These are phyloP conservation scores for Crepidodera aurea DNA, from an alignment of 2,888 invertebrate genomes.

Conservation along the genomic window DNA sequence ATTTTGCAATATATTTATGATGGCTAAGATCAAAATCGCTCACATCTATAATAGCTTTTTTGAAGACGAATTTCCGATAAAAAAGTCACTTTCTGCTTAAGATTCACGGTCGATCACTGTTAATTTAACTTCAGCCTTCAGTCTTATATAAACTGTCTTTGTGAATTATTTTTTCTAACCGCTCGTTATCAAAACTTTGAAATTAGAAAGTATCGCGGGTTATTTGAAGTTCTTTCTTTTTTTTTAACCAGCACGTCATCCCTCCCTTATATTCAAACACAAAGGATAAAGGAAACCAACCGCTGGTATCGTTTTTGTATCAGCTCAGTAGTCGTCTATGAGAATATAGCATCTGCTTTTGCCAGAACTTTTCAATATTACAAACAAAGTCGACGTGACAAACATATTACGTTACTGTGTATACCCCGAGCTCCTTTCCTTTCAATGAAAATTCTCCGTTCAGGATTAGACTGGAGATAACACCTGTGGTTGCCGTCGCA, in stretches of 20 bases:
- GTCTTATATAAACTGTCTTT: no score
- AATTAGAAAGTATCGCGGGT: neutral
- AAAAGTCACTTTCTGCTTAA: no score
- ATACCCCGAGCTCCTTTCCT: neutral
- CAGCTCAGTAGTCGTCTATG: slow-evolving; percentile 24
- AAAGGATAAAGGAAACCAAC: slow-evolving; percentile 21
- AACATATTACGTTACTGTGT: slow-evolving; percentile 28
- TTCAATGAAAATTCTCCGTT: slow-evolving; percentile 6
- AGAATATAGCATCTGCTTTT: slow-evolving; percentile 24
- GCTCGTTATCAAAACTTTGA: neutral
- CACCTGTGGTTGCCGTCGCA: neutral
- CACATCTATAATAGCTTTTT: no score
- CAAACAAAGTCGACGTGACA: slow-evolving; percentile 30
- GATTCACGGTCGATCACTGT: no score
- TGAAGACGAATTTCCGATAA: no score
- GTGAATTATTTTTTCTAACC: no score
- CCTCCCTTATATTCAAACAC: slow-evolving; percentile 8
- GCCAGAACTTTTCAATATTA: slow-evolving; percentile 28
- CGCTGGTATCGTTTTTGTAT: slow-evolving; percentile 28
- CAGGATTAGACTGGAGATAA: slow-evolving; percentile 11
- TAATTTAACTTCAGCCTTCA: no score
- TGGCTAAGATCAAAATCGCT: no score
- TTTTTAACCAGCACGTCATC: neutral
- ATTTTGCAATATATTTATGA: no score
- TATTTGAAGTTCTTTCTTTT: slow-evolving; percentile 5